Evolutionary conservation across 2,888 invertebrate species (phyloP).

Genomic region (Papilio elwesi): DNA sequence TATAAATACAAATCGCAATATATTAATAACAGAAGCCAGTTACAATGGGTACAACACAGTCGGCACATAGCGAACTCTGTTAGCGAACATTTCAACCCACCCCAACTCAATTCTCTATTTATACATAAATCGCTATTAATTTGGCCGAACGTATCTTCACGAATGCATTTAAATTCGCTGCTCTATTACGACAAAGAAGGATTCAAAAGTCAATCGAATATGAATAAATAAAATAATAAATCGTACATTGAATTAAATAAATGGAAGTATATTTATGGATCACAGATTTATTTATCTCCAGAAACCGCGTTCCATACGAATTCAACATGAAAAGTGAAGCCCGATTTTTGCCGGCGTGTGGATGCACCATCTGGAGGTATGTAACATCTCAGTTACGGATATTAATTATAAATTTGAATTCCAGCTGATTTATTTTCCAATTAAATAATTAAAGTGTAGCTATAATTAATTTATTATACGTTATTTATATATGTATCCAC

Average conservation of each 20-base stretch:
- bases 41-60: too few species aligned
- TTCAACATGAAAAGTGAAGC: too few species aligned
- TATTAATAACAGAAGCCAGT: too few species aligned
- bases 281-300: too few species aligned
- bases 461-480: background rate
- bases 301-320: too few species aligned
- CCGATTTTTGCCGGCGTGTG: too few species aligned
- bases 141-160: background rate
- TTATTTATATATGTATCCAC: background rate
- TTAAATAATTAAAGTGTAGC: background rate
- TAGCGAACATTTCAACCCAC: background rate
- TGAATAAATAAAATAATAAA: constrained; percentile 9
- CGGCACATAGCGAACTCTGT: background rate
- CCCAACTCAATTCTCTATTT: constrained; percentile 1
- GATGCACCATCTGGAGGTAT: too few species aligned
- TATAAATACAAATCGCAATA: too few species aligned
- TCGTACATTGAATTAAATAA: background rate
- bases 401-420: too few species aligned
- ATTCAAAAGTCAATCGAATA: background rate
- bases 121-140: constrained; percentile 14
- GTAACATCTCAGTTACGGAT: too few species aligned
- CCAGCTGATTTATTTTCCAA: background rate
- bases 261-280: too few species aligned
- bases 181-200: background rate
- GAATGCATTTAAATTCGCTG: constrained; percentile 27